Conservation (phyloP, 2,113 vertebrate genomes). For the Leptosomus discolor region DNA sequence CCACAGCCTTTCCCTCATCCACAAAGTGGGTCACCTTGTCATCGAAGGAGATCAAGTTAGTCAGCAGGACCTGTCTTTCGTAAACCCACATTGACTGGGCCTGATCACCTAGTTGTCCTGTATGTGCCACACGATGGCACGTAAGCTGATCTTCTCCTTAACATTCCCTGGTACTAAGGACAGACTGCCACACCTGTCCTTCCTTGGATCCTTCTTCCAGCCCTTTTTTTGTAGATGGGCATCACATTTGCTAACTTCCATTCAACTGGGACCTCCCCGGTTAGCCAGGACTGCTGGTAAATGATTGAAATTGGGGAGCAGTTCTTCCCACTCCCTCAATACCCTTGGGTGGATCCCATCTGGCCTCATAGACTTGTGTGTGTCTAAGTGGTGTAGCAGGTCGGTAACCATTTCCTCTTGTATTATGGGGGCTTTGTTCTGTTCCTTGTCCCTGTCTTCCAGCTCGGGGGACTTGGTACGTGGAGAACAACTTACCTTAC, state of each 20-base stretch:
- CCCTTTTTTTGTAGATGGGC: neutral
- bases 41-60: no score
- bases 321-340: no score
- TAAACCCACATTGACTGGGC: no score
- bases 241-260: neutral
- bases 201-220: neutral
- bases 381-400: neutral
- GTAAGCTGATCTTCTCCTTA: neutral
- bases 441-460: neutral
- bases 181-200: neutral
- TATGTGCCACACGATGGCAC: no score
- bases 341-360: no score
- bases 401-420: neutral
- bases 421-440: neutral
- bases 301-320: no score
- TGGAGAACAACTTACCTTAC: neutral
- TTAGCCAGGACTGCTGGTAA: neutral
- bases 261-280: neutral
- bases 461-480: neutral
- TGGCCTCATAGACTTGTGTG: no score
- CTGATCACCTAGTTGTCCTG: no score
- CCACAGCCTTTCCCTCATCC: no score
- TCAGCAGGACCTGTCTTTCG: no score
- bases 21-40: no score
- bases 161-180: neutral